Evolutionary conservation across 2,888 invertebrate genomes (phyloP), one percentile per base, ranked within the genome.

Genomic region (Sesia apiformis): DNA sequence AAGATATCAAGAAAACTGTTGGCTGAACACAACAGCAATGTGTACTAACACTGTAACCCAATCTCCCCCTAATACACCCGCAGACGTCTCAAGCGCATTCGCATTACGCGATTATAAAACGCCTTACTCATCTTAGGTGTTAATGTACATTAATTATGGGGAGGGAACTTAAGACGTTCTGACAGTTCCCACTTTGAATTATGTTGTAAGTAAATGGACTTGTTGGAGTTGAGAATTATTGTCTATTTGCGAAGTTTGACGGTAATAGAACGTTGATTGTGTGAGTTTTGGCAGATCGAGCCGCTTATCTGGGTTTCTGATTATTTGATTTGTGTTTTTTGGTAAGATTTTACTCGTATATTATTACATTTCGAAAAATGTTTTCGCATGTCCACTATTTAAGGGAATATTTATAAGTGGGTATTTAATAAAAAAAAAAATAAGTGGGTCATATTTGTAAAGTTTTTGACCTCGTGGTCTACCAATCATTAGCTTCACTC

Each of bases 61-160:
- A 76, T 75, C 73, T 70, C 65, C 63, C 23, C 58, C 65, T 64
- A 68, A 72, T 72, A 76, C 67, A 66, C 75, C 78, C 77, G 62
- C 81, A 72, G 77, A 72, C 67, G 67, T 69, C 69, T 68, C 63
- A 58, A 59, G 65, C 71, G 65, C 68, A 67, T 50, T 40, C 61
- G 63, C 63, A 66, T 71, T 71, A 73, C 69, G 67, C 70, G 76
- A 76, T 78, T 76, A 81, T 78, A 79, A 79, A 81, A 78, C 72
- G 65, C 73, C 72, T 65, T 66, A 64, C 72, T 72, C 73, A 70
- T 76, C 78, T 78, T 74, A 77, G 77, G 76, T 81, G 81, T 78
- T 84, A 84, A 84, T 81, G 76, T 73, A 70, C 79, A 82, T 82
- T 81, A 79, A 84, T 82, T 81, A 78, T 78, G 66, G 67, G 69